These are phyloP conservation scores for Thelaira solivaga DNA, from an alignment of 2,888 invertebrate genomes.

Conservation along the genomic window DNA sequence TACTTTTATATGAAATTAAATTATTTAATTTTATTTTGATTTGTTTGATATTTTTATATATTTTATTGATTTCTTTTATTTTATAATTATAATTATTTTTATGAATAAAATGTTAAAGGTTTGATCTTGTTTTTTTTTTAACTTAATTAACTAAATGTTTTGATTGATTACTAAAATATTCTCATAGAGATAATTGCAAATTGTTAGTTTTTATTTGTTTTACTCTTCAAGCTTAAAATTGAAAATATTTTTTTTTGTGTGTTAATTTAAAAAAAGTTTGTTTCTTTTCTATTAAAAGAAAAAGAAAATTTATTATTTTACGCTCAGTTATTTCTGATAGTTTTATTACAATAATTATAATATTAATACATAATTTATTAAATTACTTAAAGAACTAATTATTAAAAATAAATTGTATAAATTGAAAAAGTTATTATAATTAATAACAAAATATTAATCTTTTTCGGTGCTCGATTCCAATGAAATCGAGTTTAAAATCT, in stretches of 20 bases:
- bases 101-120: slow-evolving; percentile 62
- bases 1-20: background rate
- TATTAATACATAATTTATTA: slow-evolving; percentile 1
- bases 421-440: too few relatives aligned
- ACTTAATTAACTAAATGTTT: slow-evolving; percentile 34
- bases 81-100: slow-evolving; percentile 49
- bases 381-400: slow-evolving; percentile 31
- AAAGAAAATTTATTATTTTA: slow-evolving; percentile 4
- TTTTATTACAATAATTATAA: background rate
- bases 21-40: background rate
- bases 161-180: slow-evolving; percentile 67
- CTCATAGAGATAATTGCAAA: slow-evolving; percentile 63
- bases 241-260: slow-evolving; percentile 32
- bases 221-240: slow-evolving; percentile 45
- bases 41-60: background rate
- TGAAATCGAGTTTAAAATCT: too few relatives aligned
- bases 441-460: too few relatives aligned
- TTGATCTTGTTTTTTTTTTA: slow-evolving; percentile 59
- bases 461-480: too few relatives aligned
- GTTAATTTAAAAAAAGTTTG: slow-evolving; percentile 9
- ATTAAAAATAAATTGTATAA: too few relatives aligned
- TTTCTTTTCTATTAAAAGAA: slow-evolving; percentile 10
- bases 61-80: slow-evolving; percentile 28
- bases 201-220: slow-evolving; percentile 22
- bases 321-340: slow-evolving; percentile 4